Base-by-base conservation (phyloP, 2,888 invertebrate species). In the Agonum fuliginosum region DNA sequence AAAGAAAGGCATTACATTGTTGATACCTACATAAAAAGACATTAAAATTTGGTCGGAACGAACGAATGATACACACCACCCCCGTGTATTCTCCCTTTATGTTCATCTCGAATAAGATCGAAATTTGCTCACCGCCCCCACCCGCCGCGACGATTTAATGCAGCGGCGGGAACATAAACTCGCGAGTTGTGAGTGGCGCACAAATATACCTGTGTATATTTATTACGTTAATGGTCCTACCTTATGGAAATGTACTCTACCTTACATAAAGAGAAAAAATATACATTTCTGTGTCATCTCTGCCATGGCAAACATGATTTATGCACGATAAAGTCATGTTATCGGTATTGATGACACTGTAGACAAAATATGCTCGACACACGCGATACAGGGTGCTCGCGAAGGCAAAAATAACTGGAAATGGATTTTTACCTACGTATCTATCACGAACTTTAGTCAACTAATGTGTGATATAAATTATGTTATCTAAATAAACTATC, bases 101-200 rank as follows among this genome's bases (percentile, higher is more conserved):
- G 43, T 73, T 19, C n/a, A 22, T 62, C 22, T 8, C 20, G 27
- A 6, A 58, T 27, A 62, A 58, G 73, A 37, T 58, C 62, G 58
- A 58, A 73, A 43, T 19, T 73, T 22, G 73, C 73, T 19, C 10
- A 37, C 17, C 37, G 19, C 65, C 19, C 43, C 65, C 67, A 12
- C 48, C 46, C 14, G 19, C 37, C 20, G 81, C 83, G 83, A 84
- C 84, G 84, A 85, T 86, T 85, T 86, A 86, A 84, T 84, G 83
- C 83, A 82, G 82, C 84, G 80, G 79, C 78, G 85, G 83, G 84
- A 80, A 83, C 84, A 84, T 85, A 85, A 86, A 85, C 81, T 84
- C 83, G 65, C 83, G 58, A 19, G 46, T 62, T 72, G 72, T 72
- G 54, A 37, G 72, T 72, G 58, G 4, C 0, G 20, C 72, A 54